Base-by-base conservation (phyloP, 2,888 invertebrate species). In the Tribolium freemani region DNA sequence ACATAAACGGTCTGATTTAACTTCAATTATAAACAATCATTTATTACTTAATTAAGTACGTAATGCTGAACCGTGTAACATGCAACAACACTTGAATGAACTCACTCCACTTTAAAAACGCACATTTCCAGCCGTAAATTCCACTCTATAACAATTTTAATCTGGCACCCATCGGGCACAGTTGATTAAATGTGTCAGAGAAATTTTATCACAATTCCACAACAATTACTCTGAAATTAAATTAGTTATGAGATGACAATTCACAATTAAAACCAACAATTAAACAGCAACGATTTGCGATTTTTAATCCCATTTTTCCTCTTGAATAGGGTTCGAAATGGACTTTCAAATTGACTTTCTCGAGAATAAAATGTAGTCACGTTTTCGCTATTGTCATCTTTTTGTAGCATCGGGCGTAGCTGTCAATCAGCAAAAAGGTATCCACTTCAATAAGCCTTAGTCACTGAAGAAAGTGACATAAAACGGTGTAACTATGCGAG, bases 391-490 rank as follows among this genome's bases (percentile, higher is more conserved):
- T 63, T 63, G 63, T 63, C 48, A 45, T 13, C 20, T 48, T 48
- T 63, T 63, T 63, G 50, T 63, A 26, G 26, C 26, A 26, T 26
- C 26, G 26, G 26, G 26, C 26, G 38, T 50, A 51, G 11, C 58
- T 11, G 11, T 60, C 16, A n/a, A 11, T 31, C 11, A 26, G 9
- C 44, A 48, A 48, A 60, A 60, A 26, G 11, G 20, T 11, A 20
- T 60, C 60, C 60, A 60, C 60, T 60, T 60, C 48, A 63, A 63
- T 51, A 63, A 38, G 38, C 50, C 63, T 48, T 57, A 57, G 56
- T 26, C 31, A 61, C 20, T 51, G 16, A 63, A 51, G 63, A 63
- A 63, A 63, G 63, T 51, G 63, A 63, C 51, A 63, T 44, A 63
- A 63, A 63, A 38, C 31, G 2, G 45, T 58, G 11, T 13, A 46